Percentiles rank a stretch among this genome's conserved stretches.
phyloP scores from a whole-genome alignment of 2,113 vertebrate species.

The Hydropotes inermis region DNA sequence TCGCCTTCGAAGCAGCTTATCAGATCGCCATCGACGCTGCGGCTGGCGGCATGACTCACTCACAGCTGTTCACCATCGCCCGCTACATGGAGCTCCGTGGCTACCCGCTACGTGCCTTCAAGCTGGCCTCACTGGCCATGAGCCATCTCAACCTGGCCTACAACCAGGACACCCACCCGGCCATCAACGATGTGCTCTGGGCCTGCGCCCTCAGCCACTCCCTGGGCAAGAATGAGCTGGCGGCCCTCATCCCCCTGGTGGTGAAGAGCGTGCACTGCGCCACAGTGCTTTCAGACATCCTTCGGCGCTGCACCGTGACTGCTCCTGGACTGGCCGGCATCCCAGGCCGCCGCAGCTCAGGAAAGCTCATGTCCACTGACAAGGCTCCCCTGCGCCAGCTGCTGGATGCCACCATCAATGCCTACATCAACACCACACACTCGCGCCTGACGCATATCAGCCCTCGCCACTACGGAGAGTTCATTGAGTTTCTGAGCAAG shows the following conservation, averaged over 20 bases:
- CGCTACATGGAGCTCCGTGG: constrained; percentile 99
- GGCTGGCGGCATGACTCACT: constrained; percentile 95
- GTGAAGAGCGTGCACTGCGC: constrained; percentile 99
- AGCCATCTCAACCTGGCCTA: constrained; percentile 98
- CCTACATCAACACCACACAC: constrained; percentile 99
- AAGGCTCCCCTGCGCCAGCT: constrained; percentile 97
- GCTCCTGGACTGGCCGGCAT: constrained; percentile 96
- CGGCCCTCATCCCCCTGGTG: constrained; percentile 95
- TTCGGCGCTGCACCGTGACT: constrained; percentile 96
- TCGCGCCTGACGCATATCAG: constrained; percentile 98
- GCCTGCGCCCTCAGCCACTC: constrained; percentile 98
- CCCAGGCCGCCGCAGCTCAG: constrained; percentile 95
- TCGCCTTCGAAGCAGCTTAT: constrained; percentile 98
- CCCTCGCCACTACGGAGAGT: constrained; percentile 97
- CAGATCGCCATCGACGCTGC: constrained; percentile 98
- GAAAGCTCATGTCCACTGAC: constrained; percentile 98
- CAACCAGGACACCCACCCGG: constrained; percentile 98
- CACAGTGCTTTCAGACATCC: constrained; percentile 97
- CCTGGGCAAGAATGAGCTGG: constrained; percentile 98
- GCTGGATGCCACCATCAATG: constrained; percentile 96
- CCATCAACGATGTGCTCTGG: constrained; percentile 99
- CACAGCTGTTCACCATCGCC: constrained; percentile 98
- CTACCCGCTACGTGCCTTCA: constrained; percentile 96
- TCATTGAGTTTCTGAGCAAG: constrained; percentile 99
- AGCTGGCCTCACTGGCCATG: constrained; percentile 97